Conservation (phyloP, 2,888 invertebrate species). For the Gasteruption jaculator region DNA sequence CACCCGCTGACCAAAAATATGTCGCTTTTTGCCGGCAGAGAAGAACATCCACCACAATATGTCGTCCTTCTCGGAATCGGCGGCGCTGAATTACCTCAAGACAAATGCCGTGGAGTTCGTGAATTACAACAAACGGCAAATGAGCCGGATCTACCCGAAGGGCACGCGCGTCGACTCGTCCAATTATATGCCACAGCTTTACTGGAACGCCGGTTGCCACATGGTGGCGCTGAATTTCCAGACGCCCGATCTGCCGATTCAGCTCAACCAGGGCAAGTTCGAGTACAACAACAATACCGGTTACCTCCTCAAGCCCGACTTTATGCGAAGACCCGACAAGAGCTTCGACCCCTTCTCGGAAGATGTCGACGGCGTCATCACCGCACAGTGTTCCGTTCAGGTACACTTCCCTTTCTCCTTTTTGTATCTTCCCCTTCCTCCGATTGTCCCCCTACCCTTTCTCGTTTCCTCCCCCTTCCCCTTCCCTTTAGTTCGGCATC, state of each 20-base stretch:
- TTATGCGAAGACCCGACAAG: constrained; percentile 66
- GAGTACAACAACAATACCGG: constrained; percentile 69
- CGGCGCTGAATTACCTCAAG: constrained; percentile 63
- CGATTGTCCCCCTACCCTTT: too few species aligned
- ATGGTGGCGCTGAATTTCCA: constrained; percentile 72
- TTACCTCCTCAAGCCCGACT: constrained; percentile 68
- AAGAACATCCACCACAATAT: constrained; percentile 64
- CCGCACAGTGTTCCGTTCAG: constrained; percentile 65
- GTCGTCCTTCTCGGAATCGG: constrained; percentile 68
- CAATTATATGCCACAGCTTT: constrained; percentile 70
- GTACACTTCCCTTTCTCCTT: constrained; percentile 47
- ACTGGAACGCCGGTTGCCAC: constrained; percentile 73
- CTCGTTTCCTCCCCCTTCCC: too few species aligned
- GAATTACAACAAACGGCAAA: constrained; percentile 71
- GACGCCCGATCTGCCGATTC: constrained; percentile 68
- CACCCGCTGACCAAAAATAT: neutral
- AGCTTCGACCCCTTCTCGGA: constrained; percentile 71
- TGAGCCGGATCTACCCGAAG: constrained; percentile 68
- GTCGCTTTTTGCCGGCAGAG: constrained; percentile 52
- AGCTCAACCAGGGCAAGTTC: constrained; percentile 71
- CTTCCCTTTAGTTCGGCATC: too few species aligned
- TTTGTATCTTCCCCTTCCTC: neutral
- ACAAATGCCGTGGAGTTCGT: constrained; percentile 66
- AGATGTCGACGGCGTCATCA: constrained; percentile 71
- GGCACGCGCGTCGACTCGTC: constrained; percentile 68